Percentiles rank a stretch among this genome's conserved stretches.
phyloP scores from a whole-genome alignment of 37 sponge, comb jelly and placozoan species.

The Spongilla lacustris region DNA sequence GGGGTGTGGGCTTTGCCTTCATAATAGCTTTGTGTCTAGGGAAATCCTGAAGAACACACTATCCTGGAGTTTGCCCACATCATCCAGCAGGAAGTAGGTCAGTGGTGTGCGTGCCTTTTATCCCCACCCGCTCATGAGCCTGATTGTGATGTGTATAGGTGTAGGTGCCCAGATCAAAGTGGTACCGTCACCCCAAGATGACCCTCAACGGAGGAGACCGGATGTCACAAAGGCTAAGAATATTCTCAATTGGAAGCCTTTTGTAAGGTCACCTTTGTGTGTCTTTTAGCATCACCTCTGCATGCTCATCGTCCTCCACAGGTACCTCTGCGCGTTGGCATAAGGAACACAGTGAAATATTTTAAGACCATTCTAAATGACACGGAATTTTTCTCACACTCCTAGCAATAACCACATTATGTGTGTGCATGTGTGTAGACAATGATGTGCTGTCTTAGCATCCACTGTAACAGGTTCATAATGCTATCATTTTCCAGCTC shows the following conservation, averaged over 20 bases:
- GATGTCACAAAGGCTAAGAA: slow-evolving; percentile 73
- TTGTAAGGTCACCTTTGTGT: too few relatives aligned
- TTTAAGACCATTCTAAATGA: slow-evolving; percentile 55
- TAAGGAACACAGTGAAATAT: slow-evolving; percentile 69
- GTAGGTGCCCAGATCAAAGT: slow-evolving; percentile 18
- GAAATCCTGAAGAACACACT: slow-evolving; percentile 91
- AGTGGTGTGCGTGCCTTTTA: not conserved
- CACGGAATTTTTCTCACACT: not conserved
- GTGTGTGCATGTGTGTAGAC: not conserved
- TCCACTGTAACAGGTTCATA: not conserved
- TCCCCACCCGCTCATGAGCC: not conserved
- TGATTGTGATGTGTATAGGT: not conserved
- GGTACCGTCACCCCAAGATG: slow-evolving; percentile 72
- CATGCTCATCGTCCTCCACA: not conserved
- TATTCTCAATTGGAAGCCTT: slow-evolving; percentile 77
- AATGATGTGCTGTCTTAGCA: not conserved
- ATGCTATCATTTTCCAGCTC: not conserved
- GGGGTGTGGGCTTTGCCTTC: too few relatives aligned
- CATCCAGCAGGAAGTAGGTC: slow-evolving; percentile 58
- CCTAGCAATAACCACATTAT: not conserved
- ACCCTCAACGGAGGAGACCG: slow-evolving; percentile 84
- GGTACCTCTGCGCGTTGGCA: slow-evolving; percentile 71
- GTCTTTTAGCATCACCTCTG: not conserved
- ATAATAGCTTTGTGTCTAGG: slow-evolving; percentile 36
- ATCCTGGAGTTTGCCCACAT: slow-evolving; percentile 84